Conservation (phyloP, 2,888 invertebrate species). For the Andrena camellia region DNA sequence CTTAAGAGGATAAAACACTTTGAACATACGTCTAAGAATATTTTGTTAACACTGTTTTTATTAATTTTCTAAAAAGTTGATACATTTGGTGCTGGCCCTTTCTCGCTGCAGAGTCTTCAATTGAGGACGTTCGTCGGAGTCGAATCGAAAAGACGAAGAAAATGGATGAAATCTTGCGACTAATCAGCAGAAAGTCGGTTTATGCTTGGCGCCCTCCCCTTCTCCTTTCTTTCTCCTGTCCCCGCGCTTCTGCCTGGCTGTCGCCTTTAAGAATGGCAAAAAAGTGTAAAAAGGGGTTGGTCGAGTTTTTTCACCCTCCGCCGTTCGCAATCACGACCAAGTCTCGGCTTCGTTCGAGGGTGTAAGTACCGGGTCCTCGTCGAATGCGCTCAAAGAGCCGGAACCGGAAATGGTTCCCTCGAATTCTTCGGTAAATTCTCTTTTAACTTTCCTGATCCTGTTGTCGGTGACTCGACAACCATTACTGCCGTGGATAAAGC, state of each 20-base stretch:
- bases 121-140: too few species aligned
- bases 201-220: constrained; percentile 43
- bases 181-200: constrained; percentile 66
- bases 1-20: too few species aligned
- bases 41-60: too few species aligned
- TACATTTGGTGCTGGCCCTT: not conserved
- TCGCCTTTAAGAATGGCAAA: constrained; percentile 41
- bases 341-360: constrained; percentile 65
- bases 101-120: not conserved
- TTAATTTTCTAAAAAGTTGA: too few species aligned
- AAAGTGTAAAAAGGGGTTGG: constrained; percentile 65
- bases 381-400: constrained; percentile 71
- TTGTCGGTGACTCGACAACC: constrained; percentile 28
- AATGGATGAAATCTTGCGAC: constrained; percentile 59
- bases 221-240: constrained; percentile 12
- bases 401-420: constrained; percentile 72
- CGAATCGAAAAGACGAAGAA: constrained; percentile 40
- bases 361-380: constrained; percentile 66
- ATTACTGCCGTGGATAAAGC: not conserved
- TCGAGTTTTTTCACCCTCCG: constrained; percentile 71
- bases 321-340: constrained; percentile 73
- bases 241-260: constrained; percentile 33
- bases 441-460: constrained; percentile 32
- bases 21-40: too few species aligned
- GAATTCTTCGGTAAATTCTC: constrained; percentile 59